Evolutionary conservation across 2,113 vertebrate species (phyloP).

Genomic region (Sakesphorus luctuosus): DNA sequence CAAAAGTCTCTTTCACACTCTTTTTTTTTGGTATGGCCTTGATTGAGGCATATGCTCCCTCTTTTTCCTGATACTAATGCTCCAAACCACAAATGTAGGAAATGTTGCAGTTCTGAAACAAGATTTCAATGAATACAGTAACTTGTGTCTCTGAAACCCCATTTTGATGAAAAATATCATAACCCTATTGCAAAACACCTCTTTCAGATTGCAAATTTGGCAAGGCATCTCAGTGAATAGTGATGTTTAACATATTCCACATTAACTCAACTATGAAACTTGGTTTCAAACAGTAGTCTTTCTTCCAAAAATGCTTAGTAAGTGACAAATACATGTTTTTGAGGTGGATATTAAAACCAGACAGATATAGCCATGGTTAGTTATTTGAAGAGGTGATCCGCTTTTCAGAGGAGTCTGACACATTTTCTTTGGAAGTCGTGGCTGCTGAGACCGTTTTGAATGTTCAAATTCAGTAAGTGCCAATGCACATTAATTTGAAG

Average conservation of each 20-base stretch:
- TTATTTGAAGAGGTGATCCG: background rate
- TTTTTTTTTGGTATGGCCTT: background rate
- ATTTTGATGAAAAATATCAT: background rate
- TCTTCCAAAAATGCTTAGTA: background rate
- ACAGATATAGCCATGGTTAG: background rate
- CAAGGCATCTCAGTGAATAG: background rate
- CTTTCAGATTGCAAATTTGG: background rate
- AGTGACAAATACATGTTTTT: background rate
- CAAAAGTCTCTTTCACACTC: background rate
- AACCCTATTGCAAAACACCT: background rate
- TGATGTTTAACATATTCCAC: background rate
- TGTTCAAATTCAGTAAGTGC: background rate
- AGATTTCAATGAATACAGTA: background rate
- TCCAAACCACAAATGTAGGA: background rate
- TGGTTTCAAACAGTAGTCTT: background rate
- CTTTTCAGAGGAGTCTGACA: background rate
- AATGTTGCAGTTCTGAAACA: background rate
- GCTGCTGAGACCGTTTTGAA: background rate
- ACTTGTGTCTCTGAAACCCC: background rate
- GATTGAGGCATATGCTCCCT: background rate
- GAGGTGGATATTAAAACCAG: background rate
- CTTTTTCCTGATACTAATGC: background rate
- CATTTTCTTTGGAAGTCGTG: background rate
- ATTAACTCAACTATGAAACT: background rate
- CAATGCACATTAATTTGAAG: background rate